phyloP scores from a whole-genome alignment of 2,797 vertebrate species.

The Xiphophorus birchmanni region DNA sequence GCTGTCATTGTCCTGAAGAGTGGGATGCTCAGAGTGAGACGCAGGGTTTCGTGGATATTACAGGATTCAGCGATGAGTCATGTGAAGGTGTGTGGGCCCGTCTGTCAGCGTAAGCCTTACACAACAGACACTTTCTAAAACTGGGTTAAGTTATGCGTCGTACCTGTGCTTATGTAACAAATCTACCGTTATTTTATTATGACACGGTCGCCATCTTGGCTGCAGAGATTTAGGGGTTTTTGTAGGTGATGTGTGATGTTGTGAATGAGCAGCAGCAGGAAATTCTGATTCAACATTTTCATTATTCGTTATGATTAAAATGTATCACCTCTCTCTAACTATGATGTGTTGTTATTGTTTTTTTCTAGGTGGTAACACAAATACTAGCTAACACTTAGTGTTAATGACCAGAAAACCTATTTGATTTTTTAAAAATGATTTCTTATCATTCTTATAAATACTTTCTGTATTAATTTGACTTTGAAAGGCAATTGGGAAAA shows the following conservation, averaged over 20 bases:
- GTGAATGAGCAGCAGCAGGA: background rate
- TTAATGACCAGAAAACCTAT: background rate
- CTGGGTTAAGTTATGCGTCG: conserved; percentile 25
- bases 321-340: background rate
- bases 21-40: background rate
- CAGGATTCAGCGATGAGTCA: conserved; percentile 63
- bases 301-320: conserved; percentile 17
- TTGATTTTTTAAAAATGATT: background rate
- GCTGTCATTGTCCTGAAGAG: background rate
- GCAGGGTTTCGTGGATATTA: conserved; percentile 25
- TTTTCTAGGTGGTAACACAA: background rate
- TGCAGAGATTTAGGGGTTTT: background rate
- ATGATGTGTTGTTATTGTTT: background rate
- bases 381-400: background rate
- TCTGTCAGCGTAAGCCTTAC: conserved; percentile 42
- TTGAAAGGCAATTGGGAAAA: background rate
- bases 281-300: background rate
- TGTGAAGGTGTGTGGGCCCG: conserved; percentile 43
- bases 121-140: conserved; percentile 39
- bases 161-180: conserved; percentile 31
- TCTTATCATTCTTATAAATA: background rate
- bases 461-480: background rate
- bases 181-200: background rate
- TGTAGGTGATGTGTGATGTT: background rate
- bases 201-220: background rate